Conservation (phyloP, 2,113 vertebrate species). For the Protobothrops flavoviridis region DNA sequence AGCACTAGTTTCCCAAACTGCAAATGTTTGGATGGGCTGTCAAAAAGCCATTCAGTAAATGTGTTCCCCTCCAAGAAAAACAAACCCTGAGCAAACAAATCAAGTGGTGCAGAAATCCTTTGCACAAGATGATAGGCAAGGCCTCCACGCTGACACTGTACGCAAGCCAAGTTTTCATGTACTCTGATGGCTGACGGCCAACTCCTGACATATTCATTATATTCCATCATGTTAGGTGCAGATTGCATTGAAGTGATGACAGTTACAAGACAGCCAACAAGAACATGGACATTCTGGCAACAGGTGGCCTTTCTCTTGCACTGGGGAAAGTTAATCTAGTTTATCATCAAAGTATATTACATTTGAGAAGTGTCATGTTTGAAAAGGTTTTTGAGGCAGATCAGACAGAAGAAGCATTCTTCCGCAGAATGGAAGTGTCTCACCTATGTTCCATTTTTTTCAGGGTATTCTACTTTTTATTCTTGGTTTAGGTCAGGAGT, state of each 20-base stretch:
- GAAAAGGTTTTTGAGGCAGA: conserved; percentile 74
- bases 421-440: conserved; percentile 72
- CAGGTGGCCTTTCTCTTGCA: conserved; percentile 85
- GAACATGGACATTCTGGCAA: conserved; percentile 82
- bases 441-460: conserved; percentile 63
- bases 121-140: conserved; percentile 77
- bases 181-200: conserved; percentile 88
- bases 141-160: conserved; percentile 77
- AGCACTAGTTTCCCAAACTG: conserved; percentile 70
- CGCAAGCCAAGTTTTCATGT: conserved; percentile 83
- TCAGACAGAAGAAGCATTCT: conserved; percentile 76
- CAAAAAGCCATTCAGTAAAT: conserved; percentile 79
- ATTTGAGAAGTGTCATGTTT: conserved; percentile 78
- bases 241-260: conserved; percentile 83
- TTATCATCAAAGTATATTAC: conserved; percentile 84
- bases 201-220: conserved; percentile 87
- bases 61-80: conserved; percentile 78
- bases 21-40: conserved; percentile 84
- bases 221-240: conserved; percentile 79
- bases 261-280: conserved; percentile 84
- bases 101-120: conserved; percentile 83
- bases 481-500: conserved; percentile 57
- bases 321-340: conserved; percentile 82
- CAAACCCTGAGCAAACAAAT: conserved; percentile 85
- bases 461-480: conserved; percentile 68